Evolutionary conservation across 2,888 invertebrate genomes (phyloP).

Genomic region (Macrophya alboannulata): DNA sequence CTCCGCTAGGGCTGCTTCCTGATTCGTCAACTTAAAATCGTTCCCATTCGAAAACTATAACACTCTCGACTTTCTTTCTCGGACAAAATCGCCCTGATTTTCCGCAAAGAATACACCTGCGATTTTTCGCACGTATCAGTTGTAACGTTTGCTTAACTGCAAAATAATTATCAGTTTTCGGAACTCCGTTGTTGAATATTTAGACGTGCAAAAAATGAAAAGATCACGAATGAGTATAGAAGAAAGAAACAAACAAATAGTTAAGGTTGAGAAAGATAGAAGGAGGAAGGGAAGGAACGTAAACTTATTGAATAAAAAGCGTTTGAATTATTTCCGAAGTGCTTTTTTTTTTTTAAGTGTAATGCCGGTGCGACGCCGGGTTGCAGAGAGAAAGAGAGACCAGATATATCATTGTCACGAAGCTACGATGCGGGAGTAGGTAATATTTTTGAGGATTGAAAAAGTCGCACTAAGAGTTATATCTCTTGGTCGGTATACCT

Average conservation of each 20-base stretch:
- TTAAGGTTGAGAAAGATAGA: neutral
- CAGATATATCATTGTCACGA: constrained; percentile 36
- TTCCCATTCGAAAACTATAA: neutral
- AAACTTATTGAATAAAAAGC: constrained; percentile 11
- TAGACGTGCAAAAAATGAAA: neutral
- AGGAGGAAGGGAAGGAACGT: neutral
- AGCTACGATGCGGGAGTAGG: constrained; percentile 11
- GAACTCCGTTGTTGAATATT: neutral
- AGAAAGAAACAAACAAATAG: too few relatives aligned
- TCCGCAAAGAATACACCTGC: neutral
- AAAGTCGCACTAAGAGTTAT: constrained; percentile 41
- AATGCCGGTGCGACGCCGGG: neutral
- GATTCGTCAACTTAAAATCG: neutral
- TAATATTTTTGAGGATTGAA: constrained; percentile 46
- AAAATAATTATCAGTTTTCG: neutral
- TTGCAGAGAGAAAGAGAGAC: neutral
- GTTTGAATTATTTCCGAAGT: constrained; percentile 35
- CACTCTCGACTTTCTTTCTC: neutral
- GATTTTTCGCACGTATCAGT: neutral
- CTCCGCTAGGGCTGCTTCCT: neutral
- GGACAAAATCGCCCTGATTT: neutral
- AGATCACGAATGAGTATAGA: neutral
- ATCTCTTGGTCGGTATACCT: constrained; percentile 7
- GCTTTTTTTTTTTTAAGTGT: constrained; percentile 5
- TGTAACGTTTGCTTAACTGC: neutral